Evolutionary conservation across 1,140 invertebrate species (phyloP).

Genomic region (Tigriopus japonicus): DNA sequence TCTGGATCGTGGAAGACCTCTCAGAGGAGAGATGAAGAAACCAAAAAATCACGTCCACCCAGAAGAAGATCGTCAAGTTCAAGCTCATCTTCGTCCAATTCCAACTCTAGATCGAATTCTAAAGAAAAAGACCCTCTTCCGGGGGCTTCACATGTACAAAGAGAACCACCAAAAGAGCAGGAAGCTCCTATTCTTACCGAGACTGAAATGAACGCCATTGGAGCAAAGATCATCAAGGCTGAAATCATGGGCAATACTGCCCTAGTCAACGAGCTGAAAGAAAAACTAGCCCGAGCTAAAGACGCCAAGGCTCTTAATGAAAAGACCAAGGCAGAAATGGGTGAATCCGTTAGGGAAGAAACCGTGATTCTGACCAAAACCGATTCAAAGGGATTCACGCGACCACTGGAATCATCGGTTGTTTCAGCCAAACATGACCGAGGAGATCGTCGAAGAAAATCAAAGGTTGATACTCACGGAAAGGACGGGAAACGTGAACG

Average conservation of each 20-base stretch:
- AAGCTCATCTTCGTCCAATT: no score
- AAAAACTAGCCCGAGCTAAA: slow-evolving; percentile 47
- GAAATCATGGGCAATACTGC: slow-evolving; percentile 56
- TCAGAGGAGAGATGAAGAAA: slow-evolving; percentile 4
- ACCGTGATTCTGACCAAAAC: slow-evolving; percentile 49
- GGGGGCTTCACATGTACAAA: neutral
- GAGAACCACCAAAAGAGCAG: neutral
- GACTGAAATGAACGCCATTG: slow-evolving; percentile 67
- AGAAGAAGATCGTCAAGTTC: no score
- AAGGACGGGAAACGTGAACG: slow-evolving; percentile 44
- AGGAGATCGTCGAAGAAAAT: slow-evolving; percentile 27
- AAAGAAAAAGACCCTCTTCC: neutral
- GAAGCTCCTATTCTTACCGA: slow-evolving; percentile 33
- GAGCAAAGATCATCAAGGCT: slow-evolving; percentile 69
- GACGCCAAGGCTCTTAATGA: slow-evolving; percentile 21
- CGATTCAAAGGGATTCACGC: slow-evolving; percentile 39
- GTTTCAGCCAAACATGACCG: neutral
- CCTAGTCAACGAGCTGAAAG: slow-evolving; percentile 46
- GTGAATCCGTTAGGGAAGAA: slow-evolving; percentile 26
- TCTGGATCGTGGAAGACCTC: neutral
- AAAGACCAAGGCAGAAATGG: slow-evolving; percentile 1
- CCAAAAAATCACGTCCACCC: no score
- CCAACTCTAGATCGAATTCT: neutral
- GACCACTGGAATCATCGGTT: slow-evolving; percentile 19
- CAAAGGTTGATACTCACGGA: slow-evolving; percentile 43